phyloP scores from a whole-genome alignment of 2,888 invertebrate species.

The Dasypogon diadema region DNA sequence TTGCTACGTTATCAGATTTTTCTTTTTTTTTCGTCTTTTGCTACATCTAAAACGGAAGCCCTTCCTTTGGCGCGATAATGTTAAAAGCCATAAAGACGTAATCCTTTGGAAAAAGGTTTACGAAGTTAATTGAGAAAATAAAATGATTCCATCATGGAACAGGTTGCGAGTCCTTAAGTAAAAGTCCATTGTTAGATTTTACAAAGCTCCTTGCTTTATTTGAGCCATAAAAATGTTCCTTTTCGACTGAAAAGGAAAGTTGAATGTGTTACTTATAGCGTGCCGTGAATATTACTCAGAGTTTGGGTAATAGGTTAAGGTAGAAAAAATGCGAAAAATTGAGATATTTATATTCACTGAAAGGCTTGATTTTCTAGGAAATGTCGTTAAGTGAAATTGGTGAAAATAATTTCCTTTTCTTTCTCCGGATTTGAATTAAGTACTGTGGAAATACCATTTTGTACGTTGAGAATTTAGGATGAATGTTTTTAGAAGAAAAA shows the following conservation, averaged over 20 bases:
- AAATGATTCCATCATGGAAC: constrained; percentile 50
- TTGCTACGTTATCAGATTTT: constrained; percentile 4
- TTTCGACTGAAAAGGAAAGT: not conserved
- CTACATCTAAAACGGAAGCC: constrained; percentile 25
- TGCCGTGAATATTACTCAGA: constrained; percentile 42
- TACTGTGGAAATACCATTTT: no score
- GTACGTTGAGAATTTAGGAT: no score
- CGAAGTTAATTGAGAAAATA: constrained; percentile 55
- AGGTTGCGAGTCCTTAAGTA: constrained; percentile 33
- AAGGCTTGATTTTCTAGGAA: not conserved
- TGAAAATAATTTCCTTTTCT: no score
- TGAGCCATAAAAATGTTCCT: constrained; percentile 29
- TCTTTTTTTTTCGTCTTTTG: constrained; percentile 15
- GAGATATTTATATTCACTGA: constrained; percentile 37
- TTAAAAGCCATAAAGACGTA: constrained; percentile 54
- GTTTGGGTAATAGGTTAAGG: constrained; percentile 2
- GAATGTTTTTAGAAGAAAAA: no score
- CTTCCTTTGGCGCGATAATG: constrained; percentile 44
- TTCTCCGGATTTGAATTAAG: no score
- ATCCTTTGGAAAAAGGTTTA: constrained; percentile 54
- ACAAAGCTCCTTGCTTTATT: constrained; percentile 31
- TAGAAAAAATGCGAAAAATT: constrained; percentile 30
- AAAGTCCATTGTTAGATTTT: constrained; percentile 34
- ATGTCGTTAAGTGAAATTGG: constrained; percentile 28
- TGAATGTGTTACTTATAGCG: constrained; percentile 33